Conservation (phyloP, 2,888 invertebrate species). For the Calephelis perditalis region DNA sequence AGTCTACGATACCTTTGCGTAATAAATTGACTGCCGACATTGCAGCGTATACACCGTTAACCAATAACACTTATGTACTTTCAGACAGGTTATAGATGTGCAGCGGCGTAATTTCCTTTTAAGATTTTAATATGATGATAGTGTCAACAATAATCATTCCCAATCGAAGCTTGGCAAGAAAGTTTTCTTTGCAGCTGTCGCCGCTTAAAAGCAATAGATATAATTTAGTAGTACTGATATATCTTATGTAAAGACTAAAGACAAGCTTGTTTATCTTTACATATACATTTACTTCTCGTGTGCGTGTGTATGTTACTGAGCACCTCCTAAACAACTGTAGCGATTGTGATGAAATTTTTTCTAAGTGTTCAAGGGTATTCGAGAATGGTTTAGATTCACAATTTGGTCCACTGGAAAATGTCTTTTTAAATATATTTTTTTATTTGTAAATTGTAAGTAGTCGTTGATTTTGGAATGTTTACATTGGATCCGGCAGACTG, state of each 20-base stretch:
- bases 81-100: constrained; percentile 20
- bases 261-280: constrained; percentile 13
- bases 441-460: too few relatives aligned
- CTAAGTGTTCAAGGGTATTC: too few relatives aligned
- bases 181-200: constrained; percentile 2
- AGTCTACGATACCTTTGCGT: constrained; percentile 50
- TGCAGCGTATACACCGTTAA: constrained; percentile 56
- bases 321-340: too few relatives aligned
- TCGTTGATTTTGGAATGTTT: too few relatives aligned
- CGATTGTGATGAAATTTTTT: too few relatives aligned
- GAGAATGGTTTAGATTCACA: too few relatives aligned
- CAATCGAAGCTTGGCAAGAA: constrained; percentile 6
- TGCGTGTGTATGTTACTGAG: too few relatives aligned
- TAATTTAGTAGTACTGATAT: background rate
- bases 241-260: too few relatives aligned
- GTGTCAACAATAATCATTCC: constrained; percentile 9
- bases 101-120: constrained; percentile 8
- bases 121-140: constrained; percentile 7
- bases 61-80: constrained; percentile 25
- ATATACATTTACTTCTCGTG: constrained; percentile 16
- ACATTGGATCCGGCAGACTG: too few relatives aligned
- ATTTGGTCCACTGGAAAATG: too few relatives aligned
- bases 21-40: constrained; percentile 63
- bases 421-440: too few relatives aligned
- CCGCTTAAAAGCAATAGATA: background rate